Evolutionary conservation across 2,113 vertebrate genomes (phyloP).

Genomic region (Pseudolaguvia tuberculata): DNA sequence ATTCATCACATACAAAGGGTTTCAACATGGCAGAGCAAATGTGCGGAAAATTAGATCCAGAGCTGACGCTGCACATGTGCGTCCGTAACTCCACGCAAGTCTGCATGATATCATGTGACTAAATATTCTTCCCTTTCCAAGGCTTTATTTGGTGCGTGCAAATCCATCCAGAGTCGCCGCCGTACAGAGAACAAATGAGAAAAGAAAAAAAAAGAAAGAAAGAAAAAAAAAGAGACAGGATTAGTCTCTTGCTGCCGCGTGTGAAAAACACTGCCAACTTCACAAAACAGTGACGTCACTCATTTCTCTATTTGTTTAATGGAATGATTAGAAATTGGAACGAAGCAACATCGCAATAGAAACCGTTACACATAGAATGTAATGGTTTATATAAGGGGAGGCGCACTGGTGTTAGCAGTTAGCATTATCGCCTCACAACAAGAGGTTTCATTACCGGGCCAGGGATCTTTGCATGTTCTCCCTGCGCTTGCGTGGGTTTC

Average conservation of each 20-base stretch:
- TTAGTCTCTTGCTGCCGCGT: background rate
- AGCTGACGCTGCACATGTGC: slow-evolving; percentile 21
- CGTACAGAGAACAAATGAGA: background rate
- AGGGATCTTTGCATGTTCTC: no score
- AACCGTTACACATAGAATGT: background rate
- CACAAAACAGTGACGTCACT: slow-evolving; percentile 8
- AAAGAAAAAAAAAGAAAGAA: slow-evolving; percentile 4
- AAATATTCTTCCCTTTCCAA: slow-evolving; percentile 6
- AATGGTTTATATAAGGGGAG: no score
- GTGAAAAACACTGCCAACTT: no score
- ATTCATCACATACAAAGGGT: slow-evolving; percentile 9
- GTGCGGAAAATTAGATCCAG: slow-evolving; percentile 23
- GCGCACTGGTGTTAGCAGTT: no score
- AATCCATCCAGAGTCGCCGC: slow-evolving; percentile 1
- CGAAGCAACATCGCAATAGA: background rate
- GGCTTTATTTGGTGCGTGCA: slow-evolving; percentile 18
- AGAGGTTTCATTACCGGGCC: no score
- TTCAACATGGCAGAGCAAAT: slow-evolving; percentile 15
- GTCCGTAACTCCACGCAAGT: slow-evolving; percentile 14
- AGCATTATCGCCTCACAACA: no score
- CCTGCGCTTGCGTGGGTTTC: no score
- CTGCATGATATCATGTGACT: slow-evolving; percentile 13
- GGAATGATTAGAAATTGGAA: background rate
- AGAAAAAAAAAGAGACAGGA: no score
- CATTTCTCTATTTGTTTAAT: background rate